Base-by-base conservation (phyloP, 1,140 invertebrate genomes). In the Carposina sasakii region DNA sequence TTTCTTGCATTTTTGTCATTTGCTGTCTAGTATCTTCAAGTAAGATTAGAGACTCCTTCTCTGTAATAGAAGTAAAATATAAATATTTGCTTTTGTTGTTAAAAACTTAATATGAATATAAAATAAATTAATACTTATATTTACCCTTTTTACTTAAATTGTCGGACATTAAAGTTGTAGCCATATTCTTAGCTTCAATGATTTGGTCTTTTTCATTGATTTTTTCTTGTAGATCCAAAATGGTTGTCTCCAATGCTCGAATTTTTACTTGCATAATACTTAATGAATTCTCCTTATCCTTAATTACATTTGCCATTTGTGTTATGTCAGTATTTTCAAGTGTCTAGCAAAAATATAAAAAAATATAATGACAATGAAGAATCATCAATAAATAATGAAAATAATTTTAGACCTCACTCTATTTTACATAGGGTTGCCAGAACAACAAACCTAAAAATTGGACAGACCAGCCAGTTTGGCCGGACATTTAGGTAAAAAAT, bases 141-240 rank as follows among this genome's bases (percentile, higher is more conserved):
- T 63, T 54, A 60, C 90, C 89, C 78, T 91, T 92, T 71, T 88
- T 90, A 56, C 89, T 91, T 40, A 93, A 81, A 73, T 90, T 91
- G 55, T 91, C 92, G 4, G 91, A 90, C 87, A 93, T 90, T 45
- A 94, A 79, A n/a, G 91, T 89, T 24, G 92, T 89, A 15, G 94
- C 94, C 81, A 91, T 90, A 55, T 92, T 95, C 75, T 94, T 89
- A 9, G 94, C 91, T 75, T 93, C 90, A 66, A 96, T 94, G 33
- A 96, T 92, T 64, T 91, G 91, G 73, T 95, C 93, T 75, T 96
- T 96, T 68, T 96, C 94, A 66, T 91, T 91, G 15, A 95, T 86
- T 77, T 91, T 92, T 78, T 95, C 94, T 83, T 91, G 89, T 44
- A 93, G 83, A 77, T 92, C 91, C 24, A 92, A 64, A 39, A 92